These are phyloP conservation scores for Acrocephalus kingi DNA, from an alignment of 2,113 vertebrate species.

Conservation along the genomic window DNA sequence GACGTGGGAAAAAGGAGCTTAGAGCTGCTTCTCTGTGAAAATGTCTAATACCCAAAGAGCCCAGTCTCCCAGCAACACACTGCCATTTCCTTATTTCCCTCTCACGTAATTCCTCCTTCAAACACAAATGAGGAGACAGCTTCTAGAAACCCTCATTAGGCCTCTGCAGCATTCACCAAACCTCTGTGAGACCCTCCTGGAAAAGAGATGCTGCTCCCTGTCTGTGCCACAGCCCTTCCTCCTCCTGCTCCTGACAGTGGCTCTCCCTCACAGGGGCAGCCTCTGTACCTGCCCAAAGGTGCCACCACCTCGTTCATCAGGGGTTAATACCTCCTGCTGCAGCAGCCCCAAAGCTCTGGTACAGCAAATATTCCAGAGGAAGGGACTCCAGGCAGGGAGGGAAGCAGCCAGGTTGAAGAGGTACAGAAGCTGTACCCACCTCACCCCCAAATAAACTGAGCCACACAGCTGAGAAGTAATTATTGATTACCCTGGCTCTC, in stretches of 20 bases:
- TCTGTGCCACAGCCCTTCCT: not conserved
- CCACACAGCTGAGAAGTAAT: not conserved
- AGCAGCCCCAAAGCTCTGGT: conserved; percentile 9
- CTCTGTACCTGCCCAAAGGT: not conserved
- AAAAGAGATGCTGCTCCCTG: accelerated
- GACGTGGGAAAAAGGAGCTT: not conserved
- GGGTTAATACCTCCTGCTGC: not conserved
- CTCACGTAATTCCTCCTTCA: not conserved
- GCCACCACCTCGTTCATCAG: not conserved
- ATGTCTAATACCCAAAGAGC: not conserved
- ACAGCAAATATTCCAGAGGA: not conserved
- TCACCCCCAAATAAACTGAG: not conserved
- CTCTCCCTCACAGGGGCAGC: not conserved
- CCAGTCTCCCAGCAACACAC: conserved; percentile 9
- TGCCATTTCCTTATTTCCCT: not conserved
- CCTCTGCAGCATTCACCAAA: not conserved
- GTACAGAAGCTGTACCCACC: too few species aligned
- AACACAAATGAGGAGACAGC: not conserved
- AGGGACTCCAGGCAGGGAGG: not conserved
- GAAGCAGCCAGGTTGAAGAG: not conserved
- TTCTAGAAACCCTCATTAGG: not conserved
- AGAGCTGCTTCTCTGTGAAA: not conserved
- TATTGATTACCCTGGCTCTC: not conserved
- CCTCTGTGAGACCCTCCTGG: not conserved
- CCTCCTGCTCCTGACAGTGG: not conserved